Conservation (phyloP, 2,888 invertebrate genomes). For the Vandiemenella viatica region DNA sequence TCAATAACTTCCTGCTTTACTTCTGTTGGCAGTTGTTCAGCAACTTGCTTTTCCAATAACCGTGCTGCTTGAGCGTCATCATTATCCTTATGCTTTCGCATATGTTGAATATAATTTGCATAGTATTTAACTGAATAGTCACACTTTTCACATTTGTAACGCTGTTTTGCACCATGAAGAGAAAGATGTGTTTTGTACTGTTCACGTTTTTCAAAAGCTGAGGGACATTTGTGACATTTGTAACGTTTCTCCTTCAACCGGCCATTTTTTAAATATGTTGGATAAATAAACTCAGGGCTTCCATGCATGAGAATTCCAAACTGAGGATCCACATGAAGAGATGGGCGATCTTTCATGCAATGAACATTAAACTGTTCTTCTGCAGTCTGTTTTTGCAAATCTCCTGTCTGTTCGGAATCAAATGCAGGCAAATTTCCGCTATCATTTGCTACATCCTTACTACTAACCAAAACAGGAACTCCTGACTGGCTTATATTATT, state of each 20-base stretch:
- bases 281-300: slow-evolving; percentile 61
- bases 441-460: not conserved
- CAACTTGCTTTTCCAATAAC: slow-evolving; percentile 16
- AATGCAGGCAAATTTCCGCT: slow-evolving; percentile 21
- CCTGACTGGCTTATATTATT: not conserved
- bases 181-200: slow-evolving; percentile 71
- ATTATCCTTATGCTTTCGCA: slow-evolving; percentile 60
- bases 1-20: slow-evolving; percentile 14
- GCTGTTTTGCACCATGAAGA: slow-evolving; percentile 68
- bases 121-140: slow-evolving; percentile 81
- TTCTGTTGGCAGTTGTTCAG: not conserved
- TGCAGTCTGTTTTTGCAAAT: slow-evolving; percentile 39
- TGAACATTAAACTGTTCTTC: not conserved
- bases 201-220: slow-evolving; percentile 71
- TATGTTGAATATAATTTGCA: slow-evolving; percentile 68
- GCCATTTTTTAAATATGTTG: slow-evolving; percentile 57
- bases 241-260: slow-evolving; percentile 60
- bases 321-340: slow-evolving; percentile 44
- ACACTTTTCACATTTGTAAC: slow-evolving; percentile 67
- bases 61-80: slow-evolving; percentile 47
- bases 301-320: slow-evolving; percentile 55
- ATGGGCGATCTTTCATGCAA: slow-evolving; percentile 7
- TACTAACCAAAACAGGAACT: not conserved
- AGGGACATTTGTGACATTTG: slow-evolving; percentile 74
- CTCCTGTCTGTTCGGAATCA: slow-evolving; percentile 47